phyloP scores from a whole-genome alignment of 2,888 invertebrate species.

The Habroteleia sp. region DNA sequence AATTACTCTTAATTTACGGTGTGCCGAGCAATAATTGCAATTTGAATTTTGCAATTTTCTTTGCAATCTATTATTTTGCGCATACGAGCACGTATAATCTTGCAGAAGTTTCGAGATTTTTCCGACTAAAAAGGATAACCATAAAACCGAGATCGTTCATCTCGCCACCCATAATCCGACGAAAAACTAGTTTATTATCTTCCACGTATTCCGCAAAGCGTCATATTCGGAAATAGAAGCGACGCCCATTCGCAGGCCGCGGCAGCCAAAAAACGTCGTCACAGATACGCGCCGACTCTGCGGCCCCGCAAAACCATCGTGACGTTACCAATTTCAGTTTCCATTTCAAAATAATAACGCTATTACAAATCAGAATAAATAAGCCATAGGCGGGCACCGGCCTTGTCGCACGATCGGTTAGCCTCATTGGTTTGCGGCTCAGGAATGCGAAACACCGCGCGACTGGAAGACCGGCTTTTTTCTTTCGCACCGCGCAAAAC shows the following conservation, averaged over 20 bases:
- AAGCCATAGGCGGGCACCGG: constrained; percentile 47
- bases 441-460: constrained; percentile 58
- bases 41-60: too few relatives aligned
- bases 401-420: constrained; percentile 38
- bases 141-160: constrained; percentile 2
- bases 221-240: constrained; percentile 45
- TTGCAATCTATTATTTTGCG: too few relatives aligned
- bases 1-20: too few relatives aligned
- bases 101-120: too few relatives aligned
- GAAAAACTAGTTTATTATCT: constrained; percentile 25
- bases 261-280: constrained; percentile 4
- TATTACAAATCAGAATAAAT: constrained; percentile 39
- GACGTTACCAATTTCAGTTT: constrained; percentile 15
- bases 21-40: too few relatives aligned
- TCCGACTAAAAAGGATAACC: constrained; percentile 1
- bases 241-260: background rate
- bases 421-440: constrained; percentile 42
- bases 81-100: too few relatives aligned
- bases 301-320: constrained; percentile 1
- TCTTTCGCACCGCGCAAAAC: constrained; percentile 48
- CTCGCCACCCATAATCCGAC: constrained; percentile 4
- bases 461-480: constrained; percentile 60
- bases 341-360: constrained; percentile 43
- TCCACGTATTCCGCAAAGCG: constrained; percentile 14
- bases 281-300: constrained; percentile 9